Percentiles rank a stretch among this genome's conserved stretches.
Evolutionary conservation across 2,113 vertebrate species (phyloP).

Genomic region (Myiagra hebetior): DNA sequence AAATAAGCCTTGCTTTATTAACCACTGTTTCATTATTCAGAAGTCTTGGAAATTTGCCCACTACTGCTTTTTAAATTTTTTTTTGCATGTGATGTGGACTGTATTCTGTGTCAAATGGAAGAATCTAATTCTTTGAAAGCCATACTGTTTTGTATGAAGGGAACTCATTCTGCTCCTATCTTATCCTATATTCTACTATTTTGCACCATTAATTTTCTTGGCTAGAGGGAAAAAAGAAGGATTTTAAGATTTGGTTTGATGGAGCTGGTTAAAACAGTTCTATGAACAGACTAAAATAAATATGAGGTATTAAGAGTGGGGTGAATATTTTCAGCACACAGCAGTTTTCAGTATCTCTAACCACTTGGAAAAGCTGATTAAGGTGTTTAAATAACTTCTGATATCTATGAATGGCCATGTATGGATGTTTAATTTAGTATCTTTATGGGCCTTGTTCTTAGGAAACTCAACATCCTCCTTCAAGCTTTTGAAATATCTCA

Average conservation of each 20-base stretch:
- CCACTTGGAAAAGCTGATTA: conserved; percentile 43
- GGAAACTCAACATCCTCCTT: not conserved
- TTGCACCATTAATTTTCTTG: not conserved
- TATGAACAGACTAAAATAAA: conserved; percentile 9
- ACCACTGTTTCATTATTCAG: not conserved
- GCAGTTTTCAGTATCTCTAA: not conserved
- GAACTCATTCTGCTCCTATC: not conserved
- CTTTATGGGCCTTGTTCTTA: not conserved
- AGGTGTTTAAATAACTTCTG: conserved; percentile 24
- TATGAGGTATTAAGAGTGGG: not conserved
- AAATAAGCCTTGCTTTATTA: not conserved
- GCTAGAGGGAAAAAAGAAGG: not conserved
- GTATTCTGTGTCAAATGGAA: not conserved
- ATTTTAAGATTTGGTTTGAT: not conserved
- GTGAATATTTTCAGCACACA: not conserved
- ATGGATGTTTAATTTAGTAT: not conserved
- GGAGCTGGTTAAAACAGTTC: not conserved
- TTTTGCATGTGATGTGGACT: not conserved
- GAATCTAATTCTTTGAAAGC: not conserved
- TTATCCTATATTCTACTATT: not conserved
- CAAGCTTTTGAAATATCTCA: not conserved
- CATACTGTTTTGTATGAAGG: not conserved
- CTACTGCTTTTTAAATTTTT: not conserved
- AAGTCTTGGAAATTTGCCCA: not conserved
- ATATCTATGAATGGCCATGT: not conserved